A percentile compares a stretch with the other conserved stretches of the same genome.
Evolutionary conservation across 2,113 vertebrate genomes (phyloP).

Genomic region (Pipa parva): DNA sequence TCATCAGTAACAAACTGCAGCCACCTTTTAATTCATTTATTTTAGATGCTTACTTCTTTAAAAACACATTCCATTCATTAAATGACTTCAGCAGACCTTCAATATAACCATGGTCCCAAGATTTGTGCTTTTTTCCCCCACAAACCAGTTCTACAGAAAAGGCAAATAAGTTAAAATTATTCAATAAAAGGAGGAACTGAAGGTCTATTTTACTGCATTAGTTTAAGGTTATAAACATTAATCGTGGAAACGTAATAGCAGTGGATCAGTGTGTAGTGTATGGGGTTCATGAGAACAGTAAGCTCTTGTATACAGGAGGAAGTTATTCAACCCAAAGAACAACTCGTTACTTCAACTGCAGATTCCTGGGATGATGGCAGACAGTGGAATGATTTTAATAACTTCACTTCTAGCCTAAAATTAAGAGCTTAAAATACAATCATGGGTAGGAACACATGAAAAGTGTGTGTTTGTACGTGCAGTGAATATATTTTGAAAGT

Average conservation of each 20-base stretch:
- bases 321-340: slow-evolving; percentile 27
- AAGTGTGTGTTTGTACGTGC: too few species aligned
- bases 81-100: slow-evolving; percentile 7
- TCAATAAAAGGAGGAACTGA: slow-evolving; percentile 22
- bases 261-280: background rate
- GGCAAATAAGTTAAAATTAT: slow-evolving; percentile 11
- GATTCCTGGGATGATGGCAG: background rate
- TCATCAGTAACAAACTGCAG: too few species aligned
- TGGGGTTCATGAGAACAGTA: slow-evolving; percentile 2
- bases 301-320: slow-evolving; percentile 25
- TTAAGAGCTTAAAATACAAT: too few species aligned
- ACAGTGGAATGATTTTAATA: background rate
- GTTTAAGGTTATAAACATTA: slow-evolving; percentile 34
- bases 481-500: too few species aligned
- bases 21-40: too few species aligned
- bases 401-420: background rate
- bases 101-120: background rate
- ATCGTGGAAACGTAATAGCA: slow-evolving; percentile 9
- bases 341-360: slow-evolving; percentile 8
- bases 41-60: too few species aligned
- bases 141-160: slow-evolving; percentile 8
- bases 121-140: background rate
- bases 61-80: slow-evolving; percentile 20
- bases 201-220: slow-evolving; percentile 28
- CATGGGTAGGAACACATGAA: too few species aligned